Percentiles rank a stretch among this genome's conserved stretches.
Conservation (phyloP, 2,888 invertebrate genomes). For the Hanleya hanleyi region DNA sequence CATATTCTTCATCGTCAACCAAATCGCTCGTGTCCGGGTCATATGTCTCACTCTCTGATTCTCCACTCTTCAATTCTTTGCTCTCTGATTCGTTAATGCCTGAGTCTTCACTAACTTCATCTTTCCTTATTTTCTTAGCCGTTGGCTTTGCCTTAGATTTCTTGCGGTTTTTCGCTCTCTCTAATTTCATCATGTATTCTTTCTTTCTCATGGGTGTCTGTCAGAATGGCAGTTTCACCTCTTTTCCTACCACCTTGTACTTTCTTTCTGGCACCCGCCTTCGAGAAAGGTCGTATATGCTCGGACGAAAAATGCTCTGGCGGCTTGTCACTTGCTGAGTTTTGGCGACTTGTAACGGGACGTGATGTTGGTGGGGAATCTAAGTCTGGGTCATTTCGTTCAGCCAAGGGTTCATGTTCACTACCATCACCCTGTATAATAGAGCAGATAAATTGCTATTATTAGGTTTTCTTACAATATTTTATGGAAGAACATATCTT, state of each 20-base stretch:
- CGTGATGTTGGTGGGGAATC: no score
- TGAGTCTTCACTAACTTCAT: neutral
- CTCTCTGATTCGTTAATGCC: neutral
- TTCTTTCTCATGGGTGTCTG: neutral
- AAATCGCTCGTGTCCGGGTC: neutral
- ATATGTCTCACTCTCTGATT: neutral
- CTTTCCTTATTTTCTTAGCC: neutral
- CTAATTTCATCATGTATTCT: neutral
- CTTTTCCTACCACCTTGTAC: neutral
- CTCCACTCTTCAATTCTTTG: no score
- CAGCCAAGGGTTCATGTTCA: no score
- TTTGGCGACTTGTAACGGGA: neutral
- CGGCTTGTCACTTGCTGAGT: no score
- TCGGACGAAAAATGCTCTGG: neutral
- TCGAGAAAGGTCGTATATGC: neutral
- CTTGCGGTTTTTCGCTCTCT: neutral
- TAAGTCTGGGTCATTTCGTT: no score
- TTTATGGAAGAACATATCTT: no score
- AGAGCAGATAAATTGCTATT: no score
- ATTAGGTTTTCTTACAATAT: no score
- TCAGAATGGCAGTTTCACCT: neutral
- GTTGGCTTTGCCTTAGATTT: neutral
- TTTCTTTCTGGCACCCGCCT: neutral
- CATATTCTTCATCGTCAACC: constrained; percentile 2
- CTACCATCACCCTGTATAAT: no score